Evolutionary conservation across 2,797 vertebrate genomes (phyloP), one percentile per base, ranked within the genome.

Genomic region (Rhodeus uyekii): DNA sequence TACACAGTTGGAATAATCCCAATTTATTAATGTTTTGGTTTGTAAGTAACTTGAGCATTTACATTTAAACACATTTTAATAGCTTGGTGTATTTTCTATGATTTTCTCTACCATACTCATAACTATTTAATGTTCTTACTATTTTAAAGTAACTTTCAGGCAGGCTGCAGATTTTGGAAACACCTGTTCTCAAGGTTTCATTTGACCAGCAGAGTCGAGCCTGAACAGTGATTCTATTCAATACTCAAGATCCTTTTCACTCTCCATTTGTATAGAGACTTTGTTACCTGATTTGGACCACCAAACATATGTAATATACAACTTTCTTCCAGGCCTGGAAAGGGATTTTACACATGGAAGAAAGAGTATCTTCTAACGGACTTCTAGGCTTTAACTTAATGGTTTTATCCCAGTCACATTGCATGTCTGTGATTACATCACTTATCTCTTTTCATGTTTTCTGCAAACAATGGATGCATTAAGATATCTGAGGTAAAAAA

Each of bases 171-270:
- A 32, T 46, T 74, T 74, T 24, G 34, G 29, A 50, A 46, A 77
- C 4, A 48, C 75, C 60, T 64, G 29, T 63, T 63, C 58, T 34
- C 74, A 76, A 19, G 42, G 60, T 53, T 78, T 78, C 44, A 36
- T 36, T 12, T 67, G 44, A 67, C 39, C 27, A 50, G n/a, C 46
- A 38, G 16, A 12, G 61, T 8, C 12, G n/a, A 53, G 32, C 24
- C 34, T 67, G 63, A 78, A 75, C 50, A 75, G 50, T 75, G n/a
- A 27, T 42, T 39, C 53, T 75, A 58, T 75, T 75, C 72, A 42
- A 50, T 34, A 27, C 44, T 67, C 22, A 36, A 27, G 61, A 78
- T 67, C 34, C 14, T 53, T 78, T 67, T 67, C 61, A 67, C 32
- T 65, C 63, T 53, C 63, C n/a, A 8, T 67, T 67, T 78, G 44